Base-by-base conservation (phyloP, 2,113 vertebrate species). In the Elgaria multicarinata region DNA sequence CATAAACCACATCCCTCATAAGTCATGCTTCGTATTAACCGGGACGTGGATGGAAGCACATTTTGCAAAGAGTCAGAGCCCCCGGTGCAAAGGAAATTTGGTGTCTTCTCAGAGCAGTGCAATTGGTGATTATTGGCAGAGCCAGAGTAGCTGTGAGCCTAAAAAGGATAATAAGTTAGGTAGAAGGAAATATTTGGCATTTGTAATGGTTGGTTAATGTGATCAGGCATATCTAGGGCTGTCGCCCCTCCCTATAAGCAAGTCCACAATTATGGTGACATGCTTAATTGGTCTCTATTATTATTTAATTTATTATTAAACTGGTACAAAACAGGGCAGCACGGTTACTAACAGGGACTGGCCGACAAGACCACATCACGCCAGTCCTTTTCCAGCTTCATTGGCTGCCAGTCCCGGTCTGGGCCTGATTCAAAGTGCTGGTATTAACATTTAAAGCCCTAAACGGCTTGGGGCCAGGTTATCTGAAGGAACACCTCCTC, bases 1-100 rank as follows among this genome's bases (percentile, higher is more conserved):
- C 50, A 1, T 87, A 81, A 93, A 66, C 64, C 64, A n/a, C 22
- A 71, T 89, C 55, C 77, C 39, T 20, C 36, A 86, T 64, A 85
- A 53, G 2, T 66, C 36, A 83, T 36, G 36, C 3, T 75, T 93
- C 83, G 78, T 80, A 92, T 46, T 50, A 87, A 33, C 6, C 22
- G 33, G 78, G 92, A 12, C 4, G 6, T 39, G 50, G 83, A 9
- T 55, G 77, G 71, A 36, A 87, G 39, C 18, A 55, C 5, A 50
- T 14, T 13, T 82, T 86, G 13, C 44, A 53, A 13, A 62, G 89
- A 33, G 39, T 26, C 36, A 33, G 50, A 81, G 44, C 22, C 36
- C 53, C n/a, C 31, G n/a, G n/a, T 66, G 58, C 28, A 46, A 50
- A 67, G 62, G 42, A 26, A 67, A 31, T 64, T 50, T n/a, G 42